A percentile compares a stretch with the other conserved stretches of the same genome.
phyloP scores from a whole-genome alignment of 2,113 vertebrate genomes.

The Pollimyrus isidori region DNA sequence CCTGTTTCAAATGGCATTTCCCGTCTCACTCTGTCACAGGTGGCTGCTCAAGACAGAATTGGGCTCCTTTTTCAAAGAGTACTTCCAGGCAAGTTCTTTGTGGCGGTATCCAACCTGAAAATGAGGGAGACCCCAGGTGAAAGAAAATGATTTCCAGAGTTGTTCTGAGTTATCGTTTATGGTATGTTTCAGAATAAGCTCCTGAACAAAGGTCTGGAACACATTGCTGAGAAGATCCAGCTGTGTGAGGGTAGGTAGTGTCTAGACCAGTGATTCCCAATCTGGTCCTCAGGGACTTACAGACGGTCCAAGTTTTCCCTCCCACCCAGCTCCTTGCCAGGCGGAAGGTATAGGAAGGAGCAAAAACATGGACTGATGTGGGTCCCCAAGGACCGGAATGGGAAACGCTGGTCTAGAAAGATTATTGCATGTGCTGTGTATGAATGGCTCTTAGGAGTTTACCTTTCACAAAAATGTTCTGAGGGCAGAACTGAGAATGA shows the following conservation, averaged over 20 bases:
- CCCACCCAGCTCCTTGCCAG: background rate
- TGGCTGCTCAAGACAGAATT: constrained; percentile 86
- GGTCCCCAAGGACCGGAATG: background rate
- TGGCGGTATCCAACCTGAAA: background rate
- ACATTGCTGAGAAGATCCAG: constrained; percentile 79
- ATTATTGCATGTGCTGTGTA: background rate
- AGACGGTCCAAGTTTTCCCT: background rate
- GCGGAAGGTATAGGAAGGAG: background rate
- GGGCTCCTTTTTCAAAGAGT: constrained; percentile 91
- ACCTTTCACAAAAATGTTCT: too few species aligned
- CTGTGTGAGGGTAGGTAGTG: constrained; percentile 65
- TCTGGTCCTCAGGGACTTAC: background rate
- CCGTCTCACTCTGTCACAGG: constrained; percentile 50
- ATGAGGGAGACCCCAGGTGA: background rate
- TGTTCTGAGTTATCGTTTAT: constrained; percentile 34
- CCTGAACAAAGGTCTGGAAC: constrained; percentile 76
- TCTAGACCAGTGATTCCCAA: constrained; percentile 16
- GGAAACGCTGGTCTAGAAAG: background rate
- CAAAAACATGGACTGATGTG: background rate
- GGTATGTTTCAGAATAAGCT: constrained; percentile 77
- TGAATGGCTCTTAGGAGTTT: background rate
- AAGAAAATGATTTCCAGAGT: background rate
- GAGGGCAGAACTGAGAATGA: too few species aligned
- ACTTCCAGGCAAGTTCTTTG: constrained; percentile 74
- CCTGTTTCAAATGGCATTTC: background rate